Conservation (phyloP, 2,888 invertebrate genomes). For the Campoletis raptor region DNA sequence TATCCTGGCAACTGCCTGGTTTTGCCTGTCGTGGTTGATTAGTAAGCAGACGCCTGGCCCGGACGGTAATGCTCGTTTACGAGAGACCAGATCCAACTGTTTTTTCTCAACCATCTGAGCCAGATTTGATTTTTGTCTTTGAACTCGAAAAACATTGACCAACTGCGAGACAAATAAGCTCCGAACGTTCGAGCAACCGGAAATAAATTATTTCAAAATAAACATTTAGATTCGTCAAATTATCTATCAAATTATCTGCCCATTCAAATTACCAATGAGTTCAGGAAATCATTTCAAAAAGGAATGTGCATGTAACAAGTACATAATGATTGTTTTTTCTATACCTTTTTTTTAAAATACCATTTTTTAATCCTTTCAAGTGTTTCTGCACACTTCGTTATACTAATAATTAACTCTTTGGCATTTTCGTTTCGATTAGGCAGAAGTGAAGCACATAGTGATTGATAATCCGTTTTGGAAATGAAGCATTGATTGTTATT, state of each 20-base stretch:
- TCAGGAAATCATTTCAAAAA: too few species aligned
- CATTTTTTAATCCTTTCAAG: too few species aligned
- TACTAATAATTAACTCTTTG: too few species aligned
- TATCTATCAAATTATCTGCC: background rate
- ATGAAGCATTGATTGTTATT: background rate
- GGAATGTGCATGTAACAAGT: too few species aligned
- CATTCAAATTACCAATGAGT: background rate
- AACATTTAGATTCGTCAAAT: background rate
- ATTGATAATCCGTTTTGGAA: background rate
- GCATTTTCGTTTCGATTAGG: background rate
- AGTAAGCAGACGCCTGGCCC: slow-evolving; percentile 53
- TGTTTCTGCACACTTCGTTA: too few species aligned
- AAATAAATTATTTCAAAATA: background rate
- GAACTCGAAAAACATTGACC: background rate
- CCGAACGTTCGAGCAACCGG: background rate
- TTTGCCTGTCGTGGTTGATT: slow-evolving; percentile 68
- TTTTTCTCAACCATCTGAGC: slow-evolving; percentile 8
- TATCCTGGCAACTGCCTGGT: slow-evolving; percentile 60
- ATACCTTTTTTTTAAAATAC: too few species aligned
- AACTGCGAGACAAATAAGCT: background rate
- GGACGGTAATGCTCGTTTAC: background rate
- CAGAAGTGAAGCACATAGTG: background rate
- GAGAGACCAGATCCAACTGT: slow-evolving; percentile 4
- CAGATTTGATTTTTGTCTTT: slow-evolving; percentile 46
- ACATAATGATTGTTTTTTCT: too few species aligned